phyloP scores from a whole-genome alignment of 2,888 invertebrate species.

The Macrophya annulata region DNA sequence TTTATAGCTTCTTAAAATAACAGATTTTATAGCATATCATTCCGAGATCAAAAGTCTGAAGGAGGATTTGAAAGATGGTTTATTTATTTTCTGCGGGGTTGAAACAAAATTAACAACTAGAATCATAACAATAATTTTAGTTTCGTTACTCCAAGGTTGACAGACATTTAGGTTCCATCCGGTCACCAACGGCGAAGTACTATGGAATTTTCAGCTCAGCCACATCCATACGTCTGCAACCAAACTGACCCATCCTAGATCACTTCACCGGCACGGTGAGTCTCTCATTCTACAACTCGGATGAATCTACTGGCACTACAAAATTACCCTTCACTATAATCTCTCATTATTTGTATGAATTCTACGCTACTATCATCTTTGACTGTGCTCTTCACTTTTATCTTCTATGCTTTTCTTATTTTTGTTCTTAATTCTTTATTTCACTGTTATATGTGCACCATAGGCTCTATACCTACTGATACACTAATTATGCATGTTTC shows the following conservation, averaged over 20 bases:
- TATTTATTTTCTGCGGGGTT: neutral
- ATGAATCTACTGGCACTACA: constrained; percentile 33
- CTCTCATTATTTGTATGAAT: constrained; percentile 56
- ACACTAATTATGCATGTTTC: neutral
- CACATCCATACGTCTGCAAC: constrained; percentile 71
- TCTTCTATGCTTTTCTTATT: constrained; percentile 54
- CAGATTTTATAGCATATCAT: neutral
- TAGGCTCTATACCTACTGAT: neutral
- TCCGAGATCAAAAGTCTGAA: neutral
- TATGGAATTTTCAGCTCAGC: constrained; percentile 72
- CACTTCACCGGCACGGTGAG: constrained; percentile 78
- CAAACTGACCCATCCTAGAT: constrained; percentile 73
- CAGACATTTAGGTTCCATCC: constrained; percentile 68
- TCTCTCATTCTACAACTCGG: constrained; percentile 64
- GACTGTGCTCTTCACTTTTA: constrained; percentile 44
- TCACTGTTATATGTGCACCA: neutral
- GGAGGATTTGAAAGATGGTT: neutral
- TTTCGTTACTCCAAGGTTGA: constrained; percentile 65
- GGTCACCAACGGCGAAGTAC: constrained; percentile 67
- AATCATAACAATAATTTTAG: constrained; percentile 41
- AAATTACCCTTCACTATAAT: neutral
- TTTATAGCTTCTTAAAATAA: neutral
- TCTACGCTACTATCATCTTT: constrained; percentile 37
- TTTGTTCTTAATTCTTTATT: neutral
- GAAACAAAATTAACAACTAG: neutral